A percentile compares a stretch with the other conserved stretches of the same genome.
Conservation (phyloP, 2,113 vertebrate genomes). For the Myrmecophaga tridactyla region DNA sequence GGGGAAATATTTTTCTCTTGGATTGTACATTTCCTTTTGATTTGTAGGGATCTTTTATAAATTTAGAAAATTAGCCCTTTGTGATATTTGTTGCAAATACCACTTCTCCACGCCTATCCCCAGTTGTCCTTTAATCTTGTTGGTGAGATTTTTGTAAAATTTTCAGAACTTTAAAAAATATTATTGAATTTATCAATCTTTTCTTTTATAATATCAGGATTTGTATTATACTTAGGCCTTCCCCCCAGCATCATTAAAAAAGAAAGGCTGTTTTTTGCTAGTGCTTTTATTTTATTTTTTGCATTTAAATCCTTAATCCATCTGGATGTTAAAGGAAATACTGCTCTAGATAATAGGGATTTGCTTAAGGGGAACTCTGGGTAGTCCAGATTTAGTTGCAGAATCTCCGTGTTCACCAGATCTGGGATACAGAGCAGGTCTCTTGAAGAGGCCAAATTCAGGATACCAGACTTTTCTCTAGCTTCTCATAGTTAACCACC, state of each 20-base stretch:
- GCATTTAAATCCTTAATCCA: too few species aligned
- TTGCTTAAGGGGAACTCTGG: neutral
- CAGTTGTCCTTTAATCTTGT: neutral
- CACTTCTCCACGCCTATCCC: too few species aligned
- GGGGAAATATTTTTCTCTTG: neutral
- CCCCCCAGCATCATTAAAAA: neutral
- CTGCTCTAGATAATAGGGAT: neutral
- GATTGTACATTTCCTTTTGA: constrained; percentile 24
- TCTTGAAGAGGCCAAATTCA: neutral
- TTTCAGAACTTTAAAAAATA: neutral
- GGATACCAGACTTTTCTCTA: neutral
- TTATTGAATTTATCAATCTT: neutral
- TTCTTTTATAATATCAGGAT: neutral
- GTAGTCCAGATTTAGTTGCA: neutral
- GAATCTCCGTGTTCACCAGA: neutral
- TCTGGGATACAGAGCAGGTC: neutral
- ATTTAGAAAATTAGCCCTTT: neutral
- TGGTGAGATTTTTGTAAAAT: constrained; percentile 4
- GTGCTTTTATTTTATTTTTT: neutral
- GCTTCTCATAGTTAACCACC: neutral
- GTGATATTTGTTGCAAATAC: neutral
- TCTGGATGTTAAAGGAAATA: neutral
- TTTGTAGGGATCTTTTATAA: constrained; percentile 6
- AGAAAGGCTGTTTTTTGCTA: neutral
- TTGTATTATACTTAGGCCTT: neutral